phyloP scores from a whole-genome alignment of 2,113 vertebrate genomes.

The Podocnemis expansa region DNA sequence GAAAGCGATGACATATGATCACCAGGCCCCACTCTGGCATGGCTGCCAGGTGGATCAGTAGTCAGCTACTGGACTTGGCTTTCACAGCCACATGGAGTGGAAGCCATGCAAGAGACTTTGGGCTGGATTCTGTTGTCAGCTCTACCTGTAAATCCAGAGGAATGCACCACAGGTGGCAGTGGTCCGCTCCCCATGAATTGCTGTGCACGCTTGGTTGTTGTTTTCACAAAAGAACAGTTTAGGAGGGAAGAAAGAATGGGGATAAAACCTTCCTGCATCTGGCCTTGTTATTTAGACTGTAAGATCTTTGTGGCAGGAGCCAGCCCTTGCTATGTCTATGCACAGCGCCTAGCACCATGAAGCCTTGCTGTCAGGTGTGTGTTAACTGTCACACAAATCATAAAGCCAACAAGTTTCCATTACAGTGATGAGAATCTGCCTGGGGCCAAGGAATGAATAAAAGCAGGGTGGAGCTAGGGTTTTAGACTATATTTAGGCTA shows the following conservation, averaged over 20 bases:
- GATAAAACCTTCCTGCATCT: background rate
- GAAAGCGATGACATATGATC: background rate
- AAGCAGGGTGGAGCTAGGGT: too few relatives aligned
- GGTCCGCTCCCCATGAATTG: background rate
- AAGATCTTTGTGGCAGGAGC: background rate
- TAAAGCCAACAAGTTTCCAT: background rate
- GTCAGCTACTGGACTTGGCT: background rate
- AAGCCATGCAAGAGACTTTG: background rate
- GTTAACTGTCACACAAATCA: background rate
- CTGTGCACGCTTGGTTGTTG: too few relatives aligned
- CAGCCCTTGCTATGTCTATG: background rate
- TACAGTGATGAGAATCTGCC: background rate
- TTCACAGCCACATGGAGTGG: background rate
- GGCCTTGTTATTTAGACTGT: background rate
- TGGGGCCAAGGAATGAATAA: background rate
- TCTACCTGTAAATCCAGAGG: background rate
- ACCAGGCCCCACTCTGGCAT: rapidly evolving
- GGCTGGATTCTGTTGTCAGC: background rate
- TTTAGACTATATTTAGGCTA: background rate
- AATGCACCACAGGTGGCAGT: background rate
- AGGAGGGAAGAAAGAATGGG: background rate
- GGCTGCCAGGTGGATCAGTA: too few relatives aligned
- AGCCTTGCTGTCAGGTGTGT: background rate
- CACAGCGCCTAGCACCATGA: background rate
- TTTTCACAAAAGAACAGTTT: background rate